phyloP scores from a whole-genome alignment of 2,888 invertebrate genomes.

The Drosophila monieri region DNA sequence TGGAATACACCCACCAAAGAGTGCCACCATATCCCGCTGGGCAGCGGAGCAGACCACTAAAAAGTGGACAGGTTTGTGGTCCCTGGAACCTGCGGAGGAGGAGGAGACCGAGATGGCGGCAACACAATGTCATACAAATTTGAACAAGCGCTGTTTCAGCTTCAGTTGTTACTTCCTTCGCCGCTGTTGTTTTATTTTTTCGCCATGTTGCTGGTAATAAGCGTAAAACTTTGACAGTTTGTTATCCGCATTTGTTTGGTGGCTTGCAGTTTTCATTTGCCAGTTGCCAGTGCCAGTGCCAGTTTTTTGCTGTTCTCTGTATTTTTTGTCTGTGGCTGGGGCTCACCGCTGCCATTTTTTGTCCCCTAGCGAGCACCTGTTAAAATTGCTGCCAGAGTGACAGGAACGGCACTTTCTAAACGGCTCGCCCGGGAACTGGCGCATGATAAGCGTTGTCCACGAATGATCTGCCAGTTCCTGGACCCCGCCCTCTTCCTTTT shows the following conservation, averaged over 20 bases:
- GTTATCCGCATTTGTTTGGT: constrained; percentile 76
- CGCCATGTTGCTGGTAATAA: constrained; percentile 66
- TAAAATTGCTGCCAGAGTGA: constrained; percentile 51
- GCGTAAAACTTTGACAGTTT: constrained; percentile 81
- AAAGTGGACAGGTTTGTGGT: constrained; percentile 54
- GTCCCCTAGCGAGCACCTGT: constrained; percentile 65
- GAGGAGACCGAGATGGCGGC: neutral
- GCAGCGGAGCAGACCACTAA: constrained; percentile 43
- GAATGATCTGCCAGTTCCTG: constrained; percentile 32
- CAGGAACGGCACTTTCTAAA: constrained; percentile 61
- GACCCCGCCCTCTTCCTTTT: neutral
- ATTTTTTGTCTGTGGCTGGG: constrained; percentile 15
- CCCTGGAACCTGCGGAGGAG: constrained; percentile 14
- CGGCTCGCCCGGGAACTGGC: constrained; percentile 56
- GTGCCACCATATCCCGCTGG: constrained; percentile 58
- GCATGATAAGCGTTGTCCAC: constrained; percentile 61
- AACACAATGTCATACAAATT: constrained; percentile 64
- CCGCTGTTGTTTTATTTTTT: constrained; percentile 6
- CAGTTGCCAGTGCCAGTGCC: neutral
- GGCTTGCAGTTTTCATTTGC: constrained; percentile 43
- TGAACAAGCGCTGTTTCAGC: constrained; percentile 39
- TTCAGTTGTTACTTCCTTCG: constrained; percentile 36
- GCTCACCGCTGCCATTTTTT: constrained; percentile 33
- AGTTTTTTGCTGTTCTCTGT: constrained; percentile 8
- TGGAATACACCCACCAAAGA: constrained; percentile 5